Evolutionary conservation across 2,888 invertebrate species (phyloP).

Genomic region (Cyclophora punctaria): DNA sequence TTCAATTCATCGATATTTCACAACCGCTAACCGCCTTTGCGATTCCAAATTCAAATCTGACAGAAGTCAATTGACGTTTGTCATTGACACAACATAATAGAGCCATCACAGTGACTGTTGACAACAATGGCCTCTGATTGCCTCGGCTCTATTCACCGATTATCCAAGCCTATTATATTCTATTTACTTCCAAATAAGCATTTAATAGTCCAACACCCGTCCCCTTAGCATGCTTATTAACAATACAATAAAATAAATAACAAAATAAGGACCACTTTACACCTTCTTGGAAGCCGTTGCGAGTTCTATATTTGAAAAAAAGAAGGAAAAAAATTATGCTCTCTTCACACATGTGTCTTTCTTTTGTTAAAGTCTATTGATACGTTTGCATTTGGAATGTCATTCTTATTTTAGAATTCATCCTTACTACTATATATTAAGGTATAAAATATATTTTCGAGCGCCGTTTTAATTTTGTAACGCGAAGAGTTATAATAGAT

Average conservation of each 20-base stretch:
- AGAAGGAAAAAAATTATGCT: slow-evolving; percentile 33
- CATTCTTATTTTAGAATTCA: not conserved
- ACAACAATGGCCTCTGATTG: slow-evolving; percentile 64
- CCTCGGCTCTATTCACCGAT: slow-evolving; percentile 57
- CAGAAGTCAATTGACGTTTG: slow-evolving; percentile 24
- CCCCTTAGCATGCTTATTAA: slow-evolving; percentile 71
- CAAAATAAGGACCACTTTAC: slow-evolving; percentile 70
- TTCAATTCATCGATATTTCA: slow-evolving; percentile 28
- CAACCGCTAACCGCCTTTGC: not conserved
- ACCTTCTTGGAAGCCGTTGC: slow-evolving; percentile 72
- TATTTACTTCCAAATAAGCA: slow-evolving; percentile 74
- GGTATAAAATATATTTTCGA: no score
- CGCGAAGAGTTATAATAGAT: slow-evolving; percentile 41
- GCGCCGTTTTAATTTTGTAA: no score
- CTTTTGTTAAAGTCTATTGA: slow-evolving; percentile 44
- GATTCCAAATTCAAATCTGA: slow-evolving; percentile 5
- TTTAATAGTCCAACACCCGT: slow-evolving; percentile 66
- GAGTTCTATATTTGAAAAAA: slow-evolving; percentile 31
- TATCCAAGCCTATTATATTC: slow-evolving; percentile 73
- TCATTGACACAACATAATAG: slow-evolving; percentile 37
- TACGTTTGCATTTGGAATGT: slow-evolving; percentile 9
- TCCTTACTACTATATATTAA: not conserved
- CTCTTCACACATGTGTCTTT: slow-evolving; percentile 34
- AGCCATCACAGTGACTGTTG: slow-evolving; percentile 55
- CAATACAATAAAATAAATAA: slow-evolving; percentile 75